Evolutionary conservation across 2,113 vertebrate species (phyloP).

Genomic region (Vombatus ursinus): DNA sequence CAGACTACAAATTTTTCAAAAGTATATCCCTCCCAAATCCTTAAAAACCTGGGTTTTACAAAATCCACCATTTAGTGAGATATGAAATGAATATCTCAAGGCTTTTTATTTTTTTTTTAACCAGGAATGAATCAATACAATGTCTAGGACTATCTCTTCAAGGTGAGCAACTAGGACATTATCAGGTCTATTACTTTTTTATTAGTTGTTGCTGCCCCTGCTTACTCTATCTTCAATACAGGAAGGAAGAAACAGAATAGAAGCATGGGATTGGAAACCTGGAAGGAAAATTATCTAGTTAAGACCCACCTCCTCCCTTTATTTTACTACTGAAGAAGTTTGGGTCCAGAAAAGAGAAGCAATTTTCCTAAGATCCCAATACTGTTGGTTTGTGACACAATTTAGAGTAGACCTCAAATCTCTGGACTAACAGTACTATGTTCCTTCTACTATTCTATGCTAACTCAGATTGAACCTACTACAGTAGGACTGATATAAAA

Average conservation of each 20-base stretch:
- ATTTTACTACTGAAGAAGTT: not conserved
- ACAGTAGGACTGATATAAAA: not conserved
- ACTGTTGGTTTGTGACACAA: not conserved
- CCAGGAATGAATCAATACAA: not conserved
- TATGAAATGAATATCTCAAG: not conserved
- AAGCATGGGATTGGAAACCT: not conserved
- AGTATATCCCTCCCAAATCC: not conserved
- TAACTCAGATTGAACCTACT: not conserved
- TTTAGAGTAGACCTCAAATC: not conserved
- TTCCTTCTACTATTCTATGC: not conserved
- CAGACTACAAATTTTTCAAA: not conserved
- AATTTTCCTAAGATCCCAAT: not conserved
- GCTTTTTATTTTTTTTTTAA: not conserved
- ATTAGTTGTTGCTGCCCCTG: not conserved
- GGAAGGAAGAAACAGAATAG: not conserved
- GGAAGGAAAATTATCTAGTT: not conserved
- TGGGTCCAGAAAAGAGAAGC: not conserved
- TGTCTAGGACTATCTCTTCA: not conserved
- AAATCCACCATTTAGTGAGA: not conserved
- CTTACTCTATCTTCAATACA: not conserved
- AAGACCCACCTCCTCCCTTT: not conserved
- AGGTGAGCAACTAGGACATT: not conserved
- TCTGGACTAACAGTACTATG: not conserved
- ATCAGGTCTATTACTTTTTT: not conserved
- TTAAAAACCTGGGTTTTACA: not conserved